These are phyloP conservation scores for Clarias platycephalus DNA, from an alignment of 2,797 vertebrate species.

Conservation along the genomic window DNA sequence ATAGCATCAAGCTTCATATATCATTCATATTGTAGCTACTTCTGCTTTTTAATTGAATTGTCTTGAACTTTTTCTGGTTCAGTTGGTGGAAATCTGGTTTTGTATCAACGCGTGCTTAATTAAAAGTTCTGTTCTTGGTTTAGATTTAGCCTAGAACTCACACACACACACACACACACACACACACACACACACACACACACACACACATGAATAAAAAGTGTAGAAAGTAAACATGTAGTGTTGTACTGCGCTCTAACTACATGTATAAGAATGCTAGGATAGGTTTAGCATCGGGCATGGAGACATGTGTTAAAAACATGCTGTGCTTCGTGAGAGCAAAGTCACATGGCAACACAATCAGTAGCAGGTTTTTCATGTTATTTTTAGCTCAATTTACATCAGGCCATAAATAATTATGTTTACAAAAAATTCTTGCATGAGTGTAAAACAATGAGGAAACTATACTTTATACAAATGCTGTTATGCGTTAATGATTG, in stretches of 20 bases:
- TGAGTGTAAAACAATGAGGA: not conserved
- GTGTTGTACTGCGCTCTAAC: not conserved
- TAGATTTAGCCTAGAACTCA: not conserved
- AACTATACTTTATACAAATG: not conserved
- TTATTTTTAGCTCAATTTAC: conserved; percentile 8
- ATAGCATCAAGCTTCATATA: not conserved
- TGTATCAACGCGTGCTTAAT: not conserved
- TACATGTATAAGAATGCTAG: no score
- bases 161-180: no score
- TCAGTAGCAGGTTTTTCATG: not conserved
- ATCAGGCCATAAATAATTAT: not conserved
- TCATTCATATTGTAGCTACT: conserved; percentile 1
- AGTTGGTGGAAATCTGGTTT: not conserved
- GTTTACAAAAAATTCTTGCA: not conserved
- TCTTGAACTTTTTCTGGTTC: not conserved
- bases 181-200: no score
- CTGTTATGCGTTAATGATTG: not conserved
- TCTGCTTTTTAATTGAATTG: conserved; percentile 9
- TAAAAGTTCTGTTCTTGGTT: no score
- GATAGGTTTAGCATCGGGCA: not conserved
- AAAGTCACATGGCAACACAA: not conserved
- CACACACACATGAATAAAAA: not conserved
- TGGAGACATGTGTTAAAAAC: not conserved
- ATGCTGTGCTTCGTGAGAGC: not conserved
- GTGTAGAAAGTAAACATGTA: not conserved